phyloP scores from a whole-genome alignment of 2,113 vertebrate species.

The Seriola quinqueradiata region DNA sequence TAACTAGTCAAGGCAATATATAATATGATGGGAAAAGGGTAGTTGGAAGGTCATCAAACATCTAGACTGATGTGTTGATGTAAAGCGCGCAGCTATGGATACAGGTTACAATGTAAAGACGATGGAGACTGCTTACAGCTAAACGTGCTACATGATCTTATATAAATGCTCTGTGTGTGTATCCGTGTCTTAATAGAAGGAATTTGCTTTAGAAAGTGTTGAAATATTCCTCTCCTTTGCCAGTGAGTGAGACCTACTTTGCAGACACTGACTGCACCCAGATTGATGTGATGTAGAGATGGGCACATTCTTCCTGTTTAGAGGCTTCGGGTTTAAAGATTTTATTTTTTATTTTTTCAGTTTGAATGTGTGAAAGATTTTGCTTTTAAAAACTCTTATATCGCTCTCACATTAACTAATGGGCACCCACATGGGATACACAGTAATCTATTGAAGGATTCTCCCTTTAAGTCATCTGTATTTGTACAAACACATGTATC shows the following conservation, averaged over 20 bases:
- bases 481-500: constrained; percentile 36
- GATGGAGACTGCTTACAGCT: constrained; percentile 7
- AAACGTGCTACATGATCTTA: constrained; percentile 11
- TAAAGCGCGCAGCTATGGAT: constrained; percentile 28
- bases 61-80: constrained; percentile 62
- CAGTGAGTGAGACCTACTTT: constrained; percentile 32
- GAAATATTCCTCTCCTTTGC: constrained; percentile 17
- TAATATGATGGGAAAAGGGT: constrained; percentile 72
- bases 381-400: too few species aligned
- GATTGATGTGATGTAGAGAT: constrained; percentile 18
- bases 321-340: background rate
- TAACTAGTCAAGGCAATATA: constrained; percentile 80
- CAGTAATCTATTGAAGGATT: constrained; percentile 25
- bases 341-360: too few species aligned
- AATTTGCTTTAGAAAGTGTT: constrained; percentile 23
- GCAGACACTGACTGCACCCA: constrained; percentile 21
- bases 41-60: constrained; percentile 77
- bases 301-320: constrained; percentile 5
- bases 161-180: constrained; percentile 9
- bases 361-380: too few species aligned
- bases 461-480: constrained; percentile 30
- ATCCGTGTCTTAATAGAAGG: constrained; percentile 15
- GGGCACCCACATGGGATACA: background rate
- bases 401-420: background rate
- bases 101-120: constrained; percentile 38